Base-by-base conservation (phyloP, 2,888 invertebrate genomes). In the Rhimphoctona megacephalus region DNA sequence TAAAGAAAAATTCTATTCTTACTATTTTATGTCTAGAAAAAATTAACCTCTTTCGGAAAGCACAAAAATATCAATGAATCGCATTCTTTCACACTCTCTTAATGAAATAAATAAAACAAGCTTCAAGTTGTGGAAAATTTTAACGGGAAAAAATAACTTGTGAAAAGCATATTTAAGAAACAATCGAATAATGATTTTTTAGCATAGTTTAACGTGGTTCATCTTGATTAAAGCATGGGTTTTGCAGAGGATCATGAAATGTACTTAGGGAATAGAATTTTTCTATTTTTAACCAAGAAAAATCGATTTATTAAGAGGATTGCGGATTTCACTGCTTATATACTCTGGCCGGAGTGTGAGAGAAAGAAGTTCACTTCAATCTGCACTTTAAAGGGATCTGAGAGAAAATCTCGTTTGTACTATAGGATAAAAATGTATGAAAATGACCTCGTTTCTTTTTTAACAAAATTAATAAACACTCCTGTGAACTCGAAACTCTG, bases 221-320 rank as follows among this genome's bases (percentile, higher is more conserved):
- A 25, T 0, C 14, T 17, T 30, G 30, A 14, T 14, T 30, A 17
- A 30, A 2, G 30, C 17, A 30, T 61, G 61, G 61, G 30, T 61
- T 61, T 30, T 61, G 61, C 61, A 61, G 61, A 17, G 30, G 61
- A 61, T 30, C 30, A 61, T 17, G 30, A 61, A 17, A 30, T 25
- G 11, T 14, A 30, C 61, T 30, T 22, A 17, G 17, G 17, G 25
- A 61, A 61, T 30, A 30, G 61, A 61, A 30, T 61, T 61, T 30
- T 61, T 61, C 61, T 61, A 61, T 30, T 61, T 61, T 30, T 7
- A 61, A 61, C 61, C 6, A 17, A 61, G 30, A 30, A 61, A 61
- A 61, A 61, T 61, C 61, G 61, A 61, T 61, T 30, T 17, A 61
- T 61, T 61, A 61, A 61, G 30, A 30, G 61, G 61, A 61, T 61